Conservation (phyloP, 2,113 vertebrate species). For the Australoheros scitulus region DNA sequence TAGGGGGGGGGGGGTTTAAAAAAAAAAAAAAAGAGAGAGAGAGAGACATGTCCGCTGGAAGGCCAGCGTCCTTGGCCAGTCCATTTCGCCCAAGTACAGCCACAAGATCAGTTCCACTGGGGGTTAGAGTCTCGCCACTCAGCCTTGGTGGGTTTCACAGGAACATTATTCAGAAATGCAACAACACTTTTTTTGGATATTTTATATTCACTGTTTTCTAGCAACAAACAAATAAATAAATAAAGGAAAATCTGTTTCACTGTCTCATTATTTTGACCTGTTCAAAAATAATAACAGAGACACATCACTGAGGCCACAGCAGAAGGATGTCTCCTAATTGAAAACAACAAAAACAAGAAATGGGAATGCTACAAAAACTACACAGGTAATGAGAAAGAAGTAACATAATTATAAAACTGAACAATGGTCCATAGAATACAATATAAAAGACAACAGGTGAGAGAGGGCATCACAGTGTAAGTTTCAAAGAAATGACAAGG, state of each 20-base stretch:
- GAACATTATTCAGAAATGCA: slow-evolving; percentile 19
- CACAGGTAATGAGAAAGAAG: background rate
- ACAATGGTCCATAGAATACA: background rate
- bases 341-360: background rate
- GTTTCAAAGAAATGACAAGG: background rate
- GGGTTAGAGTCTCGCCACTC: slow-evolving; percentile 7
- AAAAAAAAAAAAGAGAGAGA: background rate
- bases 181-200: background rate
- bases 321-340: background rate
- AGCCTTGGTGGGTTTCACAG: slow-evolving; percentile 5
- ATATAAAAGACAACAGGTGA: background rate
- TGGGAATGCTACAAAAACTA: background rate
- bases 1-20: too few species aligned
- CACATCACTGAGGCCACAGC: background rate
- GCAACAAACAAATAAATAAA: background rate
- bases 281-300: background rate
- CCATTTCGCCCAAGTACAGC: slow-evolving; percentile 16
- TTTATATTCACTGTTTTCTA: background rate
- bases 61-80: slow-evolving; percentile 36
- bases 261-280: background rate
- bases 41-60: slow-evolving; percentile 10
- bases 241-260: background rate
- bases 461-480: background rate
- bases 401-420: background rate
- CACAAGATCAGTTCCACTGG: slow-evolving; percentile 11